A percentile compares a stretch with the other conserved stretches of the same genome.
These are phyloP conservation scores for Heliothis virescens DNA, from an alignment of 1,140 invertebrate species.

Conservation along the genomic window DNA sequence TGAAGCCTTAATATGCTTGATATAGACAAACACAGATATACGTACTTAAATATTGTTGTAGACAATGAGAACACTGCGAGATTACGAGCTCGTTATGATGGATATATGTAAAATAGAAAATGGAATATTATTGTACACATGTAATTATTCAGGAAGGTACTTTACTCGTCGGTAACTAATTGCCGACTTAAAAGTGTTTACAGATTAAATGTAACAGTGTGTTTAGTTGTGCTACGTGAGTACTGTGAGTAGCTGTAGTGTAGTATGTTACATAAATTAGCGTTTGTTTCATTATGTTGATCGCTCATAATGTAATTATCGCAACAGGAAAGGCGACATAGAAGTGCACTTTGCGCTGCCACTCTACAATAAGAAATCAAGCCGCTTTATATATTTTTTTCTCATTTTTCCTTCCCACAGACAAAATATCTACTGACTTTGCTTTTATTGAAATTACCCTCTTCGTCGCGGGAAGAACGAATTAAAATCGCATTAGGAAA, in stretches of 20 bases:
- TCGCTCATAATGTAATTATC: conserved; percentile 44
- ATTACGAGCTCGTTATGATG: not conserved
- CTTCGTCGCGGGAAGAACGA: conserved; percentile 79
- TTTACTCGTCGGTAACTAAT: not conserved
- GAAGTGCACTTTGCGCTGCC: conserved; percentile 39
- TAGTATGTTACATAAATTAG: not conserved
- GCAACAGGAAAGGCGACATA: conserved; percentile 22
- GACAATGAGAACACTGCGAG: not conserved
- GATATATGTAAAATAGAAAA: not conserved
- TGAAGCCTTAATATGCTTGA: not conserved
- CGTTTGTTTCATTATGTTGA: not conserved
- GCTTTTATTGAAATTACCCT: conserved; percentile 81
- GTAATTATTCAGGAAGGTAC: conserved; percentile 6
- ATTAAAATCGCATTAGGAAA: conserved; percentile 85
- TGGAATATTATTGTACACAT: not conserved
- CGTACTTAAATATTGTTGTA: not conserved
- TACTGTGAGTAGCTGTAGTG: not conserved
- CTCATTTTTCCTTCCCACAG: conserved; percentile 52
- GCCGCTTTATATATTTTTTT: conserved; percentile 27
- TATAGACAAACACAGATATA: not conserved
- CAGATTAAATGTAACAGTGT: not conserved
- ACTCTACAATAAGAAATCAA: conserved; percentile 29
- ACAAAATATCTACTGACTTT: conserved; percentile 71
- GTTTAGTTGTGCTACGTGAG: not conserved
- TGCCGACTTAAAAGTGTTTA: conserved; percentile 13